Percentiles rank a stretch among this genome's conserved stretches.
Evolutionary conservation across 2,113 vertebrate genomes (phyloP).

Genomic region (Crocuta crocuta): DNA sequence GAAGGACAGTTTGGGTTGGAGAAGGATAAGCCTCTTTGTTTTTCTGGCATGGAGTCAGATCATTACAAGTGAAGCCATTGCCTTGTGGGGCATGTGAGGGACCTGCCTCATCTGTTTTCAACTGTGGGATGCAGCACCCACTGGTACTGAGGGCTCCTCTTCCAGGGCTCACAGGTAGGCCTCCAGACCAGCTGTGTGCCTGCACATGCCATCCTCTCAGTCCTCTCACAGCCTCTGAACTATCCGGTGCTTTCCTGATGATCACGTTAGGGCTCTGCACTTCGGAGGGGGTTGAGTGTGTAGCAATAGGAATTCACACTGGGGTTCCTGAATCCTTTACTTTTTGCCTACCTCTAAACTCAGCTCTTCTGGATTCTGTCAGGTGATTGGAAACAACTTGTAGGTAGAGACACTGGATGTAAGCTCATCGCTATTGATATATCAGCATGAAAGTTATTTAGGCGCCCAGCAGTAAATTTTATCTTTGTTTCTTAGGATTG

Average conservation of each 20-base stretch:
- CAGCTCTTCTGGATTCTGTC: neutral
- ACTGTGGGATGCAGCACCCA: neutral
- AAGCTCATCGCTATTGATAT: neutral
- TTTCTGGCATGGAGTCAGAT: neutral
- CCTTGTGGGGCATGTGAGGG: neutral
- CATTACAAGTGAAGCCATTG: neutral
- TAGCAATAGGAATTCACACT: neutral
- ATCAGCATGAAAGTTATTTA: neutral
- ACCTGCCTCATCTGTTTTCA: neutral
- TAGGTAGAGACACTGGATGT: neutral
- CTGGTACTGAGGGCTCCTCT: neutral
- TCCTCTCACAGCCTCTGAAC: neutral
- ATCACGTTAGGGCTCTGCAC: neutral
- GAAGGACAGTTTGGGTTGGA: neutral
- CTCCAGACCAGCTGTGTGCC: neutral
- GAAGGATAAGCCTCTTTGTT: neutral
- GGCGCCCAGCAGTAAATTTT: neutral
- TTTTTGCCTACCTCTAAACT: neutral
- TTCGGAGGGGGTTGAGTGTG: neutral
- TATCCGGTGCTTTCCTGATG: neutral
- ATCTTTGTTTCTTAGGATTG: conserved; percentile 89
- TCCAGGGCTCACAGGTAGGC: neutral
- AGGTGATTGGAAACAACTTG: neutral
- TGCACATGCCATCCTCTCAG: no score
- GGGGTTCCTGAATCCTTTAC: neutral